Evolutionary conservation across 1,140 invertebrate genomes (phyloP).

Genomic region (Papilio helenus): DNA sequence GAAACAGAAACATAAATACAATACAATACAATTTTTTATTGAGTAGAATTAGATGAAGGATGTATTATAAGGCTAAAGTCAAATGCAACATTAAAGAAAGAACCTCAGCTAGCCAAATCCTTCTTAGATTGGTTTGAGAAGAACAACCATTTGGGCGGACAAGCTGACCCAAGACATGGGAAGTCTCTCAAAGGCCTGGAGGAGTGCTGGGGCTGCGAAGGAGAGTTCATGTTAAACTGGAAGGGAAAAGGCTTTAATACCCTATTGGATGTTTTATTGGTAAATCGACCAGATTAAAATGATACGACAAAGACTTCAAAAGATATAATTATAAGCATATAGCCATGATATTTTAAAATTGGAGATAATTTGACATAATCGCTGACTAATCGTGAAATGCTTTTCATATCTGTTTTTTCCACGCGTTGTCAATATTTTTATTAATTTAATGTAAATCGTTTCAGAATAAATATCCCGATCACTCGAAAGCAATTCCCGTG

Average conservation of each 20-base stretch:
- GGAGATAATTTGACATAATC: too few relatives aligned
- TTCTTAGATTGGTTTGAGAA: constrained; percentile 68
- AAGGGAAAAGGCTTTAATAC: constrained; percentile 74
- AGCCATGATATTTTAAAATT: too few relatives aligned
- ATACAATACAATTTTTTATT: too few relatives aligned
- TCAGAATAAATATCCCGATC: constrained; percentile 76
- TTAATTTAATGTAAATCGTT: constrained; percentile 34
- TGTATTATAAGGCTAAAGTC: constrained; percentile 59
- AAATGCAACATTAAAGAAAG: constrained; percentile 56
- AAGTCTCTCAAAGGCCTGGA: constrained; percentile 71
- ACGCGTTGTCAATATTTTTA: too few relatives aligned
- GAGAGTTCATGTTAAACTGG: constrained; percentile 75
- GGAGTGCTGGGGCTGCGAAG: constrained; percentile 68
- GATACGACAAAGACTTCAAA: not conserved
- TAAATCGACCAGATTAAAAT: constrained; percentile 45
- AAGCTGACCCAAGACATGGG: constrained; percentile 58
- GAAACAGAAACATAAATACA: too few relatives aligned
- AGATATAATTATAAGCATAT: too few relatives aligned
- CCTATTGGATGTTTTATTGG: constrained; percentile 74
- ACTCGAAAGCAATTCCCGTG: constrained; percentile 66
- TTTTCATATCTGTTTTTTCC: too few relatives aligned
- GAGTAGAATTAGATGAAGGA: too few relatives aligned
- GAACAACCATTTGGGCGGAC: constrained; percentile 66
- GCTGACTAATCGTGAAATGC: too few relatives aligned
- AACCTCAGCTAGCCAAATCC: constrained; percentile 51